Base-by-base conservation (phyloP, 1,140 invertebrate species). In the Anastrepha obliqua region DNA sequence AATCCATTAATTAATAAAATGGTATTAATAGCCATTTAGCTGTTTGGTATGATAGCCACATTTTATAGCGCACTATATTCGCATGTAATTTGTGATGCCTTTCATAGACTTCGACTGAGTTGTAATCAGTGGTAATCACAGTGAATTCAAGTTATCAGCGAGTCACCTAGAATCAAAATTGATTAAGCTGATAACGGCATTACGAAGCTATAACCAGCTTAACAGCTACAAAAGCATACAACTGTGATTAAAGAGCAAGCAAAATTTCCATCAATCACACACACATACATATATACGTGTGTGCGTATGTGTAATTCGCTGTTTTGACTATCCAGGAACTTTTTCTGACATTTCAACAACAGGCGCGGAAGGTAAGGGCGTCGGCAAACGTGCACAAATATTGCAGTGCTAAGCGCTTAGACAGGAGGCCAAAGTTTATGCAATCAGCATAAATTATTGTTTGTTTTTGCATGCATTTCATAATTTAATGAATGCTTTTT, bases 121-220 rank as follows among this genome's bases (percentile, higher is more conserved):
- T 74, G 6, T 65, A 47, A 74, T 15, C 42, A 17, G 39, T 6
- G 42, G 1, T 29, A 29, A 29, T 29, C 29, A 29, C 67, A 74
- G 67, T 74, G 44, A 74, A 47, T 44, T 6, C 42, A 17, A 74
- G 67, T 44, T 74, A 74, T 74, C 67, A 74, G 67, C 67, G 3
- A 29, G 39, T 3, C 67, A 67, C 39, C 39, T 67, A 67, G 39
- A 67, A 20, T 39, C 20, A 67, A 67, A 67, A 44, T 17, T 47
- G 9, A 74, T 17, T 74, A 74, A 3, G 7, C 11, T 47, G 42
- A 74, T 67, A 3, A 39, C 64, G 29, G 4, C 9, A 39, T 13
- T 39, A 29, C 29, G 3, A 67, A 2, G 29, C 39, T 11, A 20
- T 4, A 9, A 67, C 20, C 39, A 39, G 29, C 39, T 67, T 13